Conservation (phyloP, 2,113 vertebrate species). For the Paramormyrops kingsleyae region DNA sequence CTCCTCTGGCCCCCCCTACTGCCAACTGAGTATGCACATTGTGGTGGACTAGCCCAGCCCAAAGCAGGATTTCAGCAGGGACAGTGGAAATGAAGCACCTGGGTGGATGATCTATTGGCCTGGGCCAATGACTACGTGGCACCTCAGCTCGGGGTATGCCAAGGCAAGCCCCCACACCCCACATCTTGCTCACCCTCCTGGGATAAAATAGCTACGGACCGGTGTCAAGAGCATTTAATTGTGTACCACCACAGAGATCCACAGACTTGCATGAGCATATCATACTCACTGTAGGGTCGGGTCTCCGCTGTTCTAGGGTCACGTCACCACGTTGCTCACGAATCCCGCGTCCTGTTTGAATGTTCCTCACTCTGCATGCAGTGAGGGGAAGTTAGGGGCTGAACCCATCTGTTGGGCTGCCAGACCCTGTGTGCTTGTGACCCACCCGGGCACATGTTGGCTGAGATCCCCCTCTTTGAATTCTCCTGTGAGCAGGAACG, state of each 20-base stretch:
- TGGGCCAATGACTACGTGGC: not conserved
- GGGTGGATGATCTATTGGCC: not conserved
- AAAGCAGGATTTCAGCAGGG: not conserved
- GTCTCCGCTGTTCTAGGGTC: not conserved
- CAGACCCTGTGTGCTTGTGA: constrained; percentile 55
- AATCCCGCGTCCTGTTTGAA: constrained; percentile 55
- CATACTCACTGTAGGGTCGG: too few relatives aligned
- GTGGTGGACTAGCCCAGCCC: not conserved
- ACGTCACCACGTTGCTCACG: constrained; percentile 37
- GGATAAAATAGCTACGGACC: not conserved
- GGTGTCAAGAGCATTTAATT: not conserved
- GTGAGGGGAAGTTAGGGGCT: constrained; percentile 32
- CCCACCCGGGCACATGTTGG: constrained; percentile 52
- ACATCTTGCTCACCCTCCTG: too few relatives aligned
- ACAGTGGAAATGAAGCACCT: not conserved
- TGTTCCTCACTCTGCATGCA: constrained; percentile 47
- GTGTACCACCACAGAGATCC: not conserved
- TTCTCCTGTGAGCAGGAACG: not conserved
- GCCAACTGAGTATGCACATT: not conserved
- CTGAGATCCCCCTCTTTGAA: constrained; percentile 48
- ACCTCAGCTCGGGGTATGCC: not conserved
- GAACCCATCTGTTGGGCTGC: constrained; percentile 61
- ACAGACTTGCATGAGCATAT: not conserved
- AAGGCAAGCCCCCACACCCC: not conserved
- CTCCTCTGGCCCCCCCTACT: not conserved